Base-by-base conservation (phyloP, 2,888 invertebrate species). In the Habroteleia sp. region DNA sequence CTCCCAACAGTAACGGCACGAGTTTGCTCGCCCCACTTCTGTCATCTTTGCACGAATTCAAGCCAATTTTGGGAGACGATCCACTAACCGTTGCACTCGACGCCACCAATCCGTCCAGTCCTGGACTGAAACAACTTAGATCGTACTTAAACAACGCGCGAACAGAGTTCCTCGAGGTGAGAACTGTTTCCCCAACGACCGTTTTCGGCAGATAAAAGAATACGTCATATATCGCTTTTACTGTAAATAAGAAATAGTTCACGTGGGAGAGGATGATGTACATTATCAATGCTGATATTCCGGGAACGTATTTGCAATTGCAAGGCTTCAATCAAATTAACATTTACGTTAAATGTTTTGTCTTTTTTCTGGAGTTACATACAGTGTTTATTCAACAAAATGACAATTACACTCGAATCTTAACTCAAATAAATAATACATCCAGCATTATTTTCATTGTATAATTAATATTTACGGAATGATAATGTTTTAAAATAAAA, bases 31-130 rank as follows among this genome's bases (percentile, higher is more conserved):
- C 83, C 23, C 88, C 87, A 25, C 79, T 88, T 16, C 78, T 87
- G 71, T 82, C 85, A 27, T 85, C 87, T 44, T 77, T 88, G 37
- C 85, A 85, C 76, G 88, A 87, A 58, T 88, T 86, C 63, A 80
- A 83, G 13, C 80, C 85, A 25, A 84, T 88, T 74, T 79, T 88
- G 56, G 87, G 88, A 16, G 86, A 88, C 3, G 87, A 88, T 42
- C 85, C 86, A 5, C 83, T 83, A 62, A 84, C 85, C 78, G 87
- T 88, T 41, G 87, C 86, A 14, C 77, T 88, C 52, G 88, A 88
- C 62, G 88, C 88, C 33, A 88, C 88, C 10, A 88, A 88, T 84
- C 83, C 88, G 50, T 88, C 88, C 69, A 88, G 87, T 80, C 88
- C 88, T 31, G 88, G 88, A 69, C 80, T 88, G 29, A 88, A 88